Conservation (phyloP, 2,888 invertebrate species). For the Spodoptera picta region DNA sequence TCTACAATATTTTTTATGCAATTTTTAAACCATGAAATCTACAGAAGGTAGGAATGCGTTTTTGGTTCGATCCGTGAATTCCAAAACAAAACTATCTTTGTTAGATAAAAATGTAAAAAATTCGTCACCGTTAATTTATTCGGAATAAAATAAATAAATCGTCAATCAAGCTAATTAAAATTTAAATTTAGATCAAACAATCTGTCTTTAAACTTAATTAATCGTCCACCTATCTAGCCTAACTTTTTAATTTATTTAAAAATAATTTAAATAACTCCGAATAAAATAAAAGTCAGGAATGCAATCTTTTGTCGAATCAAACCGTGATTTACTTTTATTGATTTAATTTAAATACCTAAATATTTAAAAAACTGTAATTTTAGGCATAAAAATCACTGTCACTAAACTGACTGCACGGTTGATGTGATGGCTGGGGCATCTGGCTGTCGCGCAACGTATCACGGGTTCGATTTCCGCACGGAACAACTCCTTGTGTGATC, state of each 20-base stretch:
- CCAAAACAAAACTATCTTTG: no score
- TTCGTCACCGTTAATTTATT: not conserved
- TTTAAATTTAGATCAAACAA: conserved; percentile 7
- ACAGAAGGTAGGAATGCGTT: no score
- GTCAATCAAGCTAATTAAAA: conserved; percentile 5
- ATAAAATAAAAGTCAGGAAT: conserved; percentile 3
- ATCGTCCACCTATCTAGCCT: not conserved
- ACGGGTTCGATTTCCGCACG: no score
- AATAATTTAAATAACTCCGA: conserved; percentile 18
- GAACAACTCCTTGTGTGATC: no score
- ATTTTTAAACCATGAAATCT: no score
- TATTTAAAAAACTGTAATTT: not conserved
- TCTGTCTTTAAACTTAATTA: not conserved
- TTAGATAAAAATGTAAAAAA: no score
- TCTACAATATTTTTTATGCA: no score
- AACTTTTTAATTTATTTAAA: conserved; percentile 33
- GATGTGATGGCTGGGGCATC: no score
- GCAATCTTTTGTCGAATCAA: conserved; percentile 2
- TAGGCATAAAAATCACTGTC: not conserved
- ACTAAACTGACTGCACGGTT: not conserved
- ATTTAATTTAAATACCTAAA: conserved; percentile 4
- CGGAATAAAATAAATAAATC: conserved; percentile 9
- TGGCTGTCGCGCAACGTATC: no score
- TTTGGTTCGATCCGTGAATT: no score
- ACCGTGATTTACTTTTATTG: not conserved